Conservation (phyloP, 2,888 invertebrate species). For the Chrysina gloriosa region DNA sequence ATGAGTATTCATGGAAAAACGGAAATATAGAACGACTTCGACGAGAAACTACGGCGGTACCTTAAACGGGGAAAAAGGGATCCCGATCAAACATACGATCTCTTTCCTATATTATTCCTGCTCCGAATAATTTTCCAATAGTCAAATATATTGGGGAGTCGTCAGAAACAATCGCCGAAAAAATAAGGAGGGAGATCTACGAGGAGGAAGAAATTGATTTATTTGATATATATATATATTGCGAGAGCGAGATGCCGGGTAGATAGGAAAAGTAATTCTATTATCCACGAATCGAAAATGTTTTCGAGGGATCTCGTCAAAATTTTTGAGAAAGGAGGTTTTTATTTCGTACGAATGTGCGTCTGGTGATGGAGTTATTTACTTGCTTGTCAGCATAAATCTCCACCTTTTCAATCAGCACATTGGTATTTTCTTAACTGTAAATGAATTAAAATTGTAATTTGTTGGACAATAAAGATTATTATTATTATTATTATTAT, state of each 20-base stretch:
- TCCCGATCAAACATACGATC: background rate
- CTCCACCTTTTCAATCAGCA: too few species aligned
- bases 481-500: too few species aligned
- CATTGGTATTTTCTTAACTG: too few species aligned
- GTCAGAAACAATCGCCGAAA: conserved; percentile 20
- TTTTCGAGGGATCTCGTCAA: background rate
- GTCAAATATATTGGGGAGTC: conserved; percentile 8
- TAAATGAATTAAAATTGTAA: too few species aligned
- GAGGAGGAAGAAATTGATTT: conserved; percentile 17
- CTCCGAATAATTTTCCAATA: conserved; percentile 27
- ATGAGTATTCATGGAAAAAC: conserved; percentile 21
- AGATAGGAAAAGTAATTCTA: conserved; percentile 33
- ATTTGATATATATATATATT: conserved; percentile 14
- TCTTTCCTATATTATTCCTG: background rate
- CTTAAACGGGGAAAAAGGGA: background rate
- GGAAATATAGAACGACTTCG: conserved; percentile 6
- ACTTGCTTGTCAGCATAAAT: too few species aligned
- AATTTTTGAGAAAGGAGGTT: conserved; percentile 3
- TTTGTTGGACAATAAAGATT: too few species aligned
- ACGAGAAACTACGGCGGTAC: conserved; percentile 7
- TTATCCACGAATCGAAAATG: conserved; percentile 21
- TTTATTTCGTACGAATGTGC: too few species aligned
- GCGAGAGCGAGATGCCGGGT: background rate
- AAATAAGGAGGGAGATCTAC: conserved; percentile 8
- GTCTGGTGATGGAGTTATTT: too few species aligned